phyloP scores from a whole-genome alignment of 2,888 invertebrate species.

The Brachypterus glaber region DNA sequence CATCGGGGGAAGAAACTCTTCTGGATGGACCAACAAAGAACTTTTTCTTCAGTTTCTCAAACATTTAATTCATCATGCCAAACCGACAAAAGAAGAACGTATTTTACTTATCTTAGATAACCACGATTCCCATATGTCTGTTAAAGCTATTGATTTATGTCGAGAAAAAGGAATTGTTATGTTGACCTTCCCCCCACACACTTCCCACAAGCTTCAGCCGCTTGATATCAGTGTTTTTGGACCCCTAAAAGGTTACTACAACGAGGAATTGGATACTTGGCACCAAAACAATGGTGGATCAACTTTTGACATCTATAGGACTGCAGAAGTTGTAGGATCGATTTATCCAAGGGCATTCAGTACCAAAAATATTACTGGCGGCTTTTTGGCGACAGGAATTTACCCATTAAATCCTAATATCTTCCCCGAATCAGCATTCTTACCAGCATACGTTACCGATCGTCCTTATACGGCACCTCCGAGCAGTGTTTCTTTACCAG shows the following conservation, averaged over 20 bases:
- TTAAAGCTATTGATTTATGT: too few relatives aligned
- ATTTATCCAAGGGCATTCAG: neutral
- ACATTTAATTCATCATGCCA: constrained; percentile 13
- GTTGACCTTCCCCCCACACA: constrained; percentile 18
- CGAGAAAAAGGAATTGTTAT: constrained; percentile 11
- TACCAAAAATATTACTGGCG: neutral
- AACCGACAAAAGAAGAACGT: too few relatives aligned
- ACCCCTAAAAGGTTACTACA: constrained; percentile 11
- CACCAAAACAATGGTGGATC: neutral
- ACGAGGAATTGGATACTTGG: neutral
- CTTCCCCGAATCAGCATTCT: neutral
- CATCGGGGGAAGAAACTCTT: constrained; percentile 18
- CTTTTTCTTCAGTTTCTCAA: constrained; percentile 8
- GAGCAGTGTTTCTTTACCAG: too few relatives aligned
- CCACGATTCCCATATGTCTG: too few relatives aligned
- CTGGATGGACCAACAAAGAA: constrained; percentile 24
- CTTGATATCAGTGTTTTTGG: neutral
- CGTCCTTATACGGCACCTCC: too few relatives aligned
- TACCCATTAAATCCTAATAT: neutral
- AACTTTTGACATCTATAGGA: neutral
- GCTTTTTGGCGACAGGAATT: neutral
- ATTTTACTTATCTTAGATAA: too few relatives aligned
- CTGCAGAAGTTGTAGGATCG: neutral
- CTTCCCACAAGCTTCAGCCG: constrained; percentile 11
- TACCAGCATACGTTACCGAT: too few relatives aligned